Evolutionary conservation across 1,140 invertebrate genomes (phyloP).

Genomic region (Ruditapes philippinarum): DNA sequence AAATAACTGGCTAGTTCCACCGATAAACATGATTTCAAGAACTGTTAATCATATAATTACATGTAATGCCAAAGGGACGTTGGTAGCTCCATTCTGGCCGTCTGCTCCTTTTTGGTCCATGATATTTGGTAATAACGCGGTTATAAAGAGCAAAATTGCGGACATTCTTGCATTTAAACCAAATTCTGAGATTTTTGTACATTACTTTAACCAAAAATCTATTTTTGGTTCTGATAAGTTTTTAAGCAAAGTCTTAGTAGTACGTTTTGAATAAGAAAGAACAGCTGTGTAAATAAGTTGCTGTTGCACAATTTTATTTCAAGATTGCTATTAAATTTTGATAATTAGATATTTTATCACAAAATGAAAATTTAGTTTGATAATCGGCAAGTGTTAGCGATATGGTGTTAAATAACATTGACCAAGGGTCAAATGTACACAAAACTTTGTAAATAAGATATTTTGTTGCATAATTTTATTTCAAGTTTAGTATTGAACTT

Average conservation of each 20-base stretch:
- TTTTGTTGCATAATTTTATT: no score
- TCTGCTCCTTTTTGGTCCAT: neutral
- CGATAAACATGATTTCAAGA: conserved; percentile 29
- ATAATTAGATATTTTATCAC: no score
- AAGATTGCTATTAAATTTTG: no score
- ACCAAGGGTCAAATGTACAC: no score
- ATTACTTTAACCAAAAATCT: neutral
- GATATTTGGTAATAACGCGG: neutral
- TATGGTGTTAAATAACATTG: no score
- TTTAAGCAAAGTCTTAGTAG: neutral
- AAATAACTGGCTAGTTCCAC: conserved; percentile 44
- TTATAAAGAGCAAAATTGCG: neutral
- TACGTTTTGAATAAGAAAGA: no score
- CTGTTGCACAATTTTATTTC: no score
- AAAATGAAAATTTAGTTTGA: no score
- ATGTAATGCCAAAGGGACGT: neutral
- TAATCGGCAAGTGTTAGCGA: no score
- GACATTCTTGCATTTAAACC: neutral
- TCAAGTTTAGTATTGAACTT: no score
- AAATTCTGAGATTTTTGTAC: neutral
- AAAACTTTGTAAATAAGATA: no score
- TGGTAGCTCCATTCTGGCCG: neutral
- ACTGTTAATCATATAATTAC: neutral
- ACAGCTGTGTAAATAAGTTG: no score
- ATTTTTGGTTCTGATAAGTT: neutral